Conservation (phyloP, 2,113 vertebrate genomes). For the Periophthalmus modestus region DNA sequence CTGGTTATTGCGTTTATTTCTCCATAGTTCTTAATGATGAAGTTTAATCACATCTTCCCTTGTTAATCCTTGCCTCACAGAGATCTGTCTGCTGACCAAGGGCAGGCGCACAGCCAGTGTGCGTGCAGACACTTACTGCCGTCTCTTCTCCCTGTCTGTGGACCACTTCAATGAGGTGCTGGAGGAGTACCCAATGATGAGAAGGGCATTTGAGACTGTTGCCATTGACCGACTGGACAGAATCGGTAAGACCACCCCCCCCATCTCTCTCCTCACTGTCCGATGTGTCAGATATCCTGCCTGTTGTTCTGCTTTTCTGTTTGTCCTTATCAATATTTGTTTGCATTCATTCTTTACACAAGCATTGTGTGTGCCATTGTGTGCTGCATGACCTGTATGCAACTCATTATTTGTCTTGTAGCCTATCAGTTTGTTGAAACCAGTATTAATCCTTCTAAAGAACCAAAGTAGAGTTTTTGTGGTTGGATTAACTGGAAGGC, state of each 20-base stretch:
- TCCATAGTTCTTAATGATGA: slow-evolving; percentile 2
- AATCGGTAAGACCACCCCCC: slow-evolving; percentile 82
- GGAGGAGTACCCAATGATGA: slow-evolving; percentile 99
- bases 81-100: slow-evolving; percentile 97
- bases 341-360: slow-evolving; percentile 68
- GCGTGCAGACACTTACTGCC: slow-evolving; percentile 95
- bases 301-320: slow-evolving; percentile 72
- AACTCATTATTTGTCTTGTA: slow-evolving; percentile 48
- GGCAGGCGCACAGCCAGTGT: slow-evolving; percentile 96
- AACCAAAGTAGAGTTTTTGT: slow-evolving; percentile 64
- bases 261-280: slow-evolving; percentile 14
- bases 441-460: slow-evolving; percentile 69
- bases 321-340: slow-evolving; percentile 64
- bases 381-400: slow-evolving; percentile 78
- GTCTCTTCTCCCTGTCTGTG: slow-evolving; percentile 95
- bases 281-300: slow-evolving; percentile 54
- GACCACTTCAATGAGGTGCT: slow-evolving; percentile 99
- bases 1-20: slow-evolving; percentile 3
- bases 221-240: slow-evolving; percentile 97
- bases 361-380: slow-evolving; percentile 76
- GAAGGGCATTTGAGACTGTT: slow-evolving; percentile 96
- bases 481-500: slow-evolving; percentile 72
- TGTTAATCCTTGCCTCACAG: slow-evolving; percentile 61
- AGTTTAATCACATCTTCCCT: slow-evolving; percentile 16
- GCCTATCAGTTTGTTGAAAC: slow-evolving; percentile 49